Evolutionary conservation across 2,113 vertebrate genomes (phyloP).

Genomic region (Bos indicus): DNA sequence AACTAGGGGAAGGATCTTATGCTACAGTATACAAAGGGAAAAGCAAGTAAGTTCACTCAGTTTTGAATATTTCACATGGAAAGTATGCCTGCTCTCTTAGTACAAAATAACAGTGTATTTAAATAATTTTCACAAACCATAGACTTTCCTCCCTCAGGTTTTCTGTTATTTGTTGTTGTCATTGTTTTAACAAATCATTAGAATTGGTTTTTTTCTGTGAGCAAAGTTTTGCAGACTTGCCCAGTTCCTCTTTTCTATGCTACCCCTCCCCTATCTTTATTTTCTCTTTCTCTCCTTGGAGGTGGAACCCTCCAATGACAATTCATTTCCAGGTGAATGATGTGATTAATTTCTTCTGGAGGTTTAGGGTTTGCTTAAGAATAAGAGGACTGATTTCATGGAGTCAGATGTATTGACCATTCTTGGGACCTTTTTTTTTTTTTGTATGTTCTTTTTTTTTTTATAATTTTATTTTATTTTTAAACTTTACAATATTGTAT

Average conservation of each 20-base stretch:
- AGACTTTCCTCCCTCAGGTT: background rate
- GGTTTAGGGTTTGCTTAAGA: background rate
- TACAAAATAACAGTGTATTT: background rate
- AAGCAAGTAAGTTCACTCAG: constrained; percentile 93
- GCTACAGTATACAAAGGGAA: constrained; percentile 99
- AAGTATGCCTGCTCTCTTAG: background rate
- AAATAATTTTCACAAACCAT: background rate
- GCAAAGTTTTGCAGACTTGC: background rate
- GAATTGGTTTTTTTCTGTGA: background rate
- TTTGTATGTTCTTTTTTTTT: too few species aligned
- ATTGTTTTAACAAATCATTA: background rate
- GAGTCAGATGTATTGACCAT: background rate
- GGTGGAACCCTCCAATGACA: background rate
- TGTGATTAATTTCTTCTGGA: background rate
- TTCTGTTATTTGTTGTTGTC: background rate
- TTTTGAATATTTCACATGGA: background rate
- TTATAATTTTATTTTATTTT: too few species aligned
- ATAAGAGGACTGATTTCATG: background rate
- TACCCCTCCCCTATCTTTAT: accelerated
- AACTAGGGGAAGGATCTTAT: constrained; percentile 97
- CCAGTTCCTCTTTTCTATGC: background rate
- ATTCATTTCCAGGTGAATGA: background rate
- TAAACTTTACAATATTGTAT: too few species aligned
- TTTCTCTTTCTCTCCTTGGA: background rate
- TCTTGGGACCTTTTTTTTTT: background rate